Evolutionary conservation across 2,888 invertebrate species (phyloP).

Genomic region (Aporophyla lueneburgensis): DNA sequence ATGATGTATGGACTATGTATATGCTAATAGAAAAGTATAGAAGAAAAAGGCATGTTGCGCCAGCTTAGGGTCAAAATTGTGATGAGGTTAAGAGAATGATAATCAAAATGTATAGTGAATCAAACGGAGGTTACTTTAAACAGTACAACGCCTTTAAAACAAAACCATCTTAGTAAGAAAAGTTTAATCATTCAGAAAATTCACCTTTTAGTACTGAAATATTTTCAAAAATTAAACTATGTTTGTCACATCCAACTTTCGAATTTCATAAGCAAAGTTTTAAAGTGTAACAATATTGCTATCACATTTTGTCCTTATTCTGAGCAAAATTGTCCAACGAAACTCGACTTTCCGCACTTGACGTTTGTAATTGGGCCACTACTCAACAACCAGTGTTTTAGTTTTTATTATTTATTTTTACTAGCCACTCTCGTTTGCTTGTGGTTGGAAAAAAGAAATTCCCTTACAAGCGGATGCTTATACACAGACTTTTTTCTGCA

Average conservation of each 20-base stretch:
- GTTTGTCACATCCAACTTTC: background rate
- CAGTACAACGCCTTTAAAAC: no score
- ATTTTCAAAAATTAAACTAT: background rate
- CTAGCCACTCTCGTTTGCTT: constrained; percentile 13
- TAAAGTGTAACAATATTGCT: background rate
- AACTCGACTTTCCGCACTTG: constrained; percentile 37
- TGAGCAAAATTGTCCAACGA: constrained; percentile 23
- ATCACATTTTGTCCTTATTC: constrained; percentile 7
- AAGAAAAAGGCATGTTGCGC: no score
- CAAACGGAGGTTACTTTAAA: background rate
- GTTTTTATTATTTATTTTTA: background rate
- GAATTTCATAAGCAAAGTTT: background rate
- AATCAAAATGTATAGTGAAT: background rate
- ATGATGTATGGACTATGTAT: background rate
- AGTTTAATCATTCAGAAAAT: background rate
- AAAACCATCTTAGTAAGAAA: background rate
- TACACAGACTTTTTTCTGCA: background rate
- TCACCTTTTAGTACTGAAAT: no score
- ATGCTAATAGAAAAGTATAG: background rate
- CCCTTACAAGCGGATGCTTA: background rate
- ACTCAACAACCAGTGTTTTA: constrained; percentile 18
- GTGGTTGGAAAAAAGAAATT: constrained; percentile 19
- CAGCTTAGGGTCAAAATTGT: no score
- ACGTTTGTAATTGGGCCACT: constrained; percentile 43
- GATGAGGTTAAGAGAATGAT: background rate